Base-by-base conservation (phyloP, 1,140 invertebrate species). In the Anoplophora glabripennis region DNA sequence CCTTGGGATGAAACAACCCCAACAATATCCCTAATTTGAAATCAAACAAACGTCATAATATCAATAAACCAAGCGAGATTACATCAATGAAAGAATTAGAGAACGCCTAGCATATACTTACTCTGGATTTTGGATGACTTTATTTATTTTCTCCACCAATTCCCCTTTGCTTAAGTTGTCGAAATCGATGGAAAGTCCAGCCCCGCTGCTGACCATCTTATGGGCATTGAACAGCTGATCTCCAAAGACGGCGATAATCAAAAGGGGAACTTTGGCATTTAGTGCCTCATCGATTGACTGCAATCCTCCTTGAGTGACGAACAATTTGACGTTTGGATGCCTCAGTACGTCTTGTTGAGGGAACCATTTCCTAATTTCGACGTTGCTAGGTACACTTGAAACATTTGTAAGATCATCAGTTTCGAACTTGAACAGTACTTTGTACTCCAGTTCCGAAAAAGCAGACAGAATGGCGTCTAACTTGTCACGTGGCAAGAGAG, bases 331-430 rank as follows among this genome's bases (percentile, higher is more conserved):
- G 53, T 76, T 75, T 37, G 63, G 66, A 68, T 83, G 80, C n/a
- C 62, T 76, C 74, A 59, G 41, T 58, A 89, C 77, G 66, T 87
- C 86, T 55, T 83, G 84, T 66, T 90, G 88, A 0, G 87, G 87
- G 7, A 89, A 71, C 88, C 88, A 90, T 48, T 82, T 81, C 14
- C 75, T 76, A 1, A 86, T 70, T 51, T 82, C 75, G 0, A 90
- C 76, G 75, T 90, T 90, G 0, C 76, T 67, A 0, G 83, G 76
- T 55, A 81, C 78, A 37, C 76, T 72, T 2, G 21, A 28, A 28
- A 28, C 5, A 17, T 53, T 18, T 1, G 80, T 74, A 33, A 86
- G 70, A 45, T 81, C 66, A 0, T 65, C 57, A 9, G 73, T 64
- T 58, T 85, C 79, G 61, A 80, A 82, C 64, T 85, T 84, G 65